Evolutionary conservation across 1,140 invertebrate genomes (phyloP).

Genomic region (Trinorchestia longiramus): DNA sequence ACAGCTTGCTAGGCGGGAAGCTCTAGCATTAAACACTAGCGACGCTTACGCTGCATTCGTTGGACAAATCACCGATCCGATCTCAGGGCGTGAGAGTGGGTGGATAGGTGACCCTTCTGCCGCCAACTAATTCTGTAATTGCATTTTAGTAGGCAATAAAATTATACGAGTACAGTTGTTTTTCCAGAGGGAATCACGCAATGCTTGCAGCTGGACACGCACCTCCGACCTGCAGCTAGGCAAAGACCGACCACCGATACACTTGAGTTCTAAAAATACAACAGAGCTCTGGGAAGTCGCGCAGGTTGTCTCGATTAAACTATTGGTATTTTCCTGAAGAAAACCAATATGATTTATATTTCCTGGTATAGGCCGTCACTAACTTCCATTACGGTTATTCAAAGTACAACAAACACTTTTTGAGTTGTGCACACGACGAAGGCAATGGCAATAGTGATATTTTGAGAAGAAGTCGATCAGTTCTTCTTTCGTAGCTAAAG

Average conservation of each 20-base stretch:
- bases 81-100: background rate
- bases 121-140: slow-evolving; percentile 55
- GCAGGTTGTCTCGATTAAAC: background rate
- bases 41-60: background rate
- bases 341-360: background rate
- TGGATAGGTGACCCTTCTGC: slow-evolving; percentile 27
- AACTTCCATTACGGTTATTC: background rate
- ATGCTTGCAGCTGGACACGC: slow-evolving; percentile 9
- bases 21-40: background rate
- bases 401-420: background rate
- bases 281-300: background rate
- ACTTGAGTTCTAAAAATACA: background rate
- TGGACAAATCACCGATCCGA: background rate
- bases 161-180: slow-evolving; percentile 54
- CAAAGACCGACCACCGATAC: background rate
- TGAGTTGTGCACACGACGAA: background rate
- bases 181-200: slow-evolving; percentile 42
- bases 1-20: background rate
- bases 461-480: background rate
- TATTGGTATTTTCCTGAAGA: background rate
- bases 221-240: background rate
- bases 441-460: background rate
- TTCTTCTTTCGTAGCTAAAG: background rate
- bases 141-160: slow-evolving; percentile 44
- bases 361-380: background rate